Evolutionary conservation across 2,797 vertebrate species (phyloP), one percentile per base, ranked within the genome.

Genomic region (Sebastes dallii): DNA sequence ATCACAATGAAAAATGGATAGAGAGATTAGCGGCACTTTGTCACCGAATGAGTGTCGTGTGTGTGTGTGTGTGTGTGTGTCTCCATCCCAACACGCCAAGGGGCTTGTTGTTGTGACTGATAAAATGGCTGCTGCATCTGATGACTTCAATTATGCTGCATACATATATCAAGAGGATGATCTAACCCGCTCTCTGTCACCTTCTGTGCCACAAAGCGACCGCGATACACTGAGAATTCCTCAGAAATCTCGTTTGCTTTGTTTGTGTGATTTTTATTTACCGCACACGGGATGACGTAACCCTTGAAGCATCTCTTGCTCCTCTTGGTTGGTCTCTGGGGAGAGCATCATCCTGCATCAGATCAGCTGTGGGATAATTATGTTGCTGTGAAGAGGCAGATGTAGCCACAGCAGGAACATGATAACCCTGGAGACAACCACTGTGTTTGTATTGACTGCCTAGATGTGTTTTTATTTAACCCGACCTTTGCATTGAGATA

Each of bases 1-100:
- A 78, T 89, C 78, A 72, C n/a, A 18, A 75, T 92, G 80, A 93
- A 85, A 93, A 90, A 91, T 91, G 87, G 66, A 90, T 76, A 11
- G 29, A 32, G 82, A 88, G 88, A 92, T 93, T 86, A 92, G 78
- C 22, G 6, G 79, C 80, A 81, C 67, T 92, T 90, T 91, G 92
- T 91, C 87, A 84, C 60, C 2, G 54, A 90, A 76, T 54, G 77
- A 81, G 64, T 42, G 64, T 30, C 7, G 18, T 1, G 46, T 42
- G 46, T 20, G 46, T 52, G 75, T 54, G 64, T 66, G 81, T 77
- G n/a, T n/a, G n/a, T n/a, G n/a, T n/a, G n/a, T n/a, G n/a, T 88
- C 78, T 75, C 50, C 71, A 70, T 78, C 83, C 81, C 69, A 75
- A 77, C 62, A 77, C 13, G 86, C 86, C 82, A 22, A 75, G 72